A percentile compares a stretch with the other conserved stretches of the same genome.
Conservation (phyloP, 1,140 invertebrate genomes). For the Sinonovacula constricta region DNA sequence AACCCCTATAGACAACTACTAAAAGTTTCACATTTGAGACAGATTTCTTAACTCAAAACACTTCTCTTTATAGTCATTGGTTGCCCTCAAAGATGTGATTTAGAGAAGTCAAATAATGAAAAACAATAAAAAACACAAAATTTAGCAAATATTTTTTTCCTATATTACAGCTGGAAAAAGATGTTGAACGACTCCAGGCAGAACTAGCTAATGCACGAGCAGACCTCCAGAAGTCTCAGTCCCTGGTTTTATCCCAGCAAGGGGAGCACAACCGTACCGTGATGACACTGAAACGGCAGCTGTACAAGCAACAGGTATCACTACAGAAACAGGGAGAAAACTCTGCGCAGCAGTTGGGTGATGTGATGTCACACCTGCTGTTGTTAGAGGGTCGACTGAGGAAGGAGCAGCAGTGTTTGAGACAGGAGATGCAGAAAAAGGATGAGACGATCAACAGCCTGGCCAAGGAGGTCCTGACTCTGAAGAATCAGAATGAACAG, state of each 20-base stretch:
- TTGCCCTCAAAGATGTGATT: too few species aligned
- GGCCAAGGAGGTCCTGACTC: constrained; percentile 20
- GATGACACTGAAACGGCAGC: constrained; percentile 36
- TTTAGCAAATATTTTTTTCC: too few species aligned
- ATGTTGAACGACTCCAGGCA: background rate
- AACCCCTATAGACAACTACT: too few species aligned
- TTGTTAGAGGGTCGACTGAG: constrained; percentile 30
- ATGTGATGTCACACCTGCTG: constrained; percentile 38
- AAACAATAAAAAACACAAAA: too few species aligned
- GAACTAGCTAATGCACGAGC: background rate
- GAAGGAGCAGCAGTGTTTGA: constrained; percentile 24
- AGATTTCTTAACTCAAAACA: too few species aligned
- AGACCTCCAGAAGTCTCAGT: constrained; percentile 8
- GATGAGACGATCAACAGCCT: constrained; percentile 13
- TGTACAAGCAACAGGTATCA: constrained; percentile 23
- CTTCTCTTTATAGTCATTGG: too few species aligned
- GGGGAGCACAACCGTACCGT: constrained; percentile 23
- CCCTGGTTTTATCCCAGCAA: constrained; percentile 10
- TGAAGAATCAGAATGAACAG: constrained; percentile 46
- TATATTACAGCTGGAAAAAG: constrained; percentile 9
- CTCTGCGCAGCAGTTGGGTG: constrained; percentile 24
- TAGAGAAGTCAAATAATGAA: too few species aligned
- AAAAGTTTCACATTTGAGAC: too few species aligned
- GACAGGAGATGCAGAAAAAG: constrained; percentile 11
- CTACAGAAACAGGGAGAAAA: constrained; percentile 12